Percentiles rank a stretch among this genome's conserved stretches.
Conservation (phyloP, 2,797 vertebrate species). For the Masticophis lateralis region DNA sequence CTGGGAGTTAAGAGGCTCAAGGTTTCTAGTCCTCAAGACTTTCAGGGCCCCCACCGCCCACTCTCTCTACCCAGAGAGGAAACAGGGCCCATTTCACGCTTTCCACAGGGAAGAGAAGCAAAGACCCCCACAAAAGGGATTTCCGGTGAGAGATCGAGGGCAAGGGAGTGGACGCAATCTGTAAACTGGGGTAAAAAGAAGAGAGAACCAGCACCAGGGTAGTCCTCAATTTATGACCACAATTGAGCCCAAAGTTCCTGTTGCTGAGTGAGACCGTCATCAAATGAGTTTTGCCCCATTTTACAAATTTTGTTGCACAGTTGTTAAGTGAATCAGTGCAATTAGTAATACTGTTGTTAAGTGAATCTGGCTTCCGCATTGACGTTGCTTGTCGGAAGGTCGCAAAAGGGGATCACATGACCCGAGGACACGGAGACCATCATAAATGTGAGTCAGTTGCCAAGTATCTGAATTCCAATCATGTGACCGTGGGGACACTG, state of each 20-base stretch:
- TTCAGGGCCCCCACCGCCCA: no score
- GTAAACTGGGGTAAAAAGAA: no score
- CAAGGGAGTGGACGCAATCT: no score
- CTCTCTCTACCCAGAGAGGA: no score
- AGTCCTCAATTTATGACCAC: neutral
- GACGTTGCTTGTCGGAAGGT: neutral
- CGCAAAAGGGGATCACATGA: neutral
- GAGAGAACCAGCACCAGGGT: no score
- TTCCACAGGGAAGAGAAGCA: no score
- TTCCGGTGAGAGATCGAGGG: no score
- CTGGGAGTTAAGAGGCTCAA: no score
- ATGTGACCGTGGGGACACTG: fast-evolving
- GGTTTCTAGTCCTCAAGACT: no score
- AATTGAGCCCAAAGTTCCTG: neutral
- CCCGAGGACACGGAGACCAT: fast-evolving
- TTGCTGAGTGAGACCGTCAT: neutral
- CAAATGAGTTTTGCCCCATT: neutral
- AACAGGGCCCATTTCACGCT: no score
- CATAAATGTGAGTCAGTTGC: neutral
- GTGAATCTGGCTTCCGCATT: neutral
- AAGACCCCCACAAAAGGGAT: no score
- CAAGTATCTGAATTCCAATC: no score
- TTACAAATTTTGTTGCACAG: neutral
- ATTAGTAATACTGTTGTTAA: neutral
- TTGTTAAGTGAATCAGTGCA: neutral